Percentiles rank a stretch among this genome's conserved stretches.
Conservation (phyloP, 2,888 invertebrate genomes). For the Amiota mariae region DNA sequence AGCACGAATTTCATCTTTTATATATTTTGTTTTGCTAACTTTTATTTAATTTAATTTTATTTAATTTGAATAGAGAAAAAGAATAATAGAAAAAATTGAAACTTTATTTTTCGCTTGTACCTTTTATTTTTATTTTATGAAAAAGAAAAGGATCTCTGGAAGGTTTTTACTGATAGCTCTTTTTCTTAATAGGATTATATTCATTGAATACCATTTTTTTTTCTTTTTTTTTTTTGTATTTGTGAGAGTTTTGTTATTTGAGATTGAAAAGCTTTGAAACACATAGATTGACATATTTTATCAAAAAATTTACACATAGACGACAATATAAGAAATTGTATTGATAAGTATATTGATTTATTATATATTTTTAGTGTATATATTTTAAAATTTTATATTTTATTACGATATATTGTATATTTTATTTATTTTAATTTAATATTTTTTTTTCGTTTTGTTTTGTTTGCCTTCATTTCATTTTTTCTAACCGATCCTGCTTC, state of each 20-base stretch:
- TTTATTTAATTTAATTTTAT: slow-evolving; percentile 18
- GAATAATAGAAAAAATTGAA: slow-evolving; percentile 23
- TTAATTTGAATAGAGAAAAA: neutral
- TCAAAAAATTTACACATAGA: neutral
- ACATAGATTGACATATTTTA: slow-evolving; percentile 51
- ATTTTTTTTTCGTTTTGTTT: slow-evolving; percentile 34
- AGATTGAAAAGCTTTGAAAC: slow-evolving; percentile 49
- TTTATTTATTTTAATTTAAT: slow-evolving; percentile 34
- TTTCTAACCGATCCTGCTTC: slow-evolving; percentile 74
- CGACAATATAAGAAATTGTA: neutral
- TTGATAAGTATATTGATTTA: slow-evolving; percentile 1
- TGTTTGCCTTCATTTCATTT: slow-evolving; percentile 59
- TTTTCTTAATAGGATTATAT: slow-evolving; percentile 40
- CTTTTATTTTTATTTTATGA: slow-evolving; percentile 27
- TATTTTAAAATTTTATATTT: slow-evolving; percentile 31
- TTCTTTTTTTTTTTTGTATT: slow-evolving; percentile 38
- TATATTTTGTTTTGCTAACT: slow-evolving; percentile 22
- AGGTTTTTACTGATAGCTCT: slow-evolving; percentile 68
- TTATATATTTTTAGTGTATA: slow-evolving; percentile 39
- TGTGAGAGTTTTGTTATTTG: slow-evolving; percentile 14
- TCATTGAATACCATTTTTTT: slow-evolving; percentile 42
- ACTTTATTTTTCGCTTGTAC: slow-evolving; percentile 35
- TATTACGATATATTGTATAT: slow-evolving; percentile 36
- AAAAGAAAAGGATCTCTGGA: slow-evolving; percentile 48
- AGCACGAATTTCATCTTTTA: neutral